These are phyloP conservation scores for Coreius guichenoti DNA, from an alignment of 2,797 vertebrate species.

Conservation along the genomic window DNA sequence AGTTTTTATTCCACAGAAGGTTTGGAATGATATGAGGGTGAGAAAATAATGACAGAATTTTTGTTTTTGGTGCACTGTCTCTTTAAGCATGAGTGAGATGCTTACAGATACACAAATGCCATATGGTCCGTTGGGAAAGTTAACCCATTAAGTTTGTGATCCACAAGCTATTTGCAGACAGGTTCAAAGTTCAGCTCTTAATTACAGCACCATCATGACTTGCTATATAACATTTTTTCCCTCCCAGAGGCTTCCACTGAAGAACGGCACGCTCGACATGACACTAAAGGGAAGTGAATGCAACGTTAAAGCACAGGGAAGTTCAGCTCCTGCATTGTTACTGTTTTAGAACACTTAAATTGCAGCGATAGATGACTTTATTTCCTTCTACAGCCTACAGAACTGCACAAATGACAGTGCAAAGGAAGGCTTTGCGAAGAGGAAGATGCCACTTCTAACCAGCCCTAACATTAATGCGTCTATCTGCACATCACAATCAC, in stretches of 20 bases:
- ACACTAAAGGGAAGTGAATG: conserved; percentile 21
- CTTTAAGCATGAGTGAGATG: not conserved
- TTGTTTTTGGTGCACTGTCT: not conserved
- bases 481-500: conserved; percentile 27
- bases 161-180: not conserved
- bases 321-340: not conserved
- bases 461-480: conserved; percentile 24
- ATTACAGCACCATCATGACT: not conserved
- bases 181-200: conserved; percentile 16
- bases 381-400: conserved; percentile 20
- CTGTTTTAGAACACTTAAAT: not conserved
- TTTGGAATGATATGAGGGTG: not conserved
- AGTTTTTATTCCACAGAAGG: no score
- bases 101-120: conserved; percentile 6
- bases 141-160: not conserved
- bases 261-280: not conserved
- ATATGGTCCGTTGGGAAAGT: not conserved
- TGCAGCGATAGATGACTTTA: not conserved
- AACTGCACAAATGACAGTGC: conserved; percentile 10
- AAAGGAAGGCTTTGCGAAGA: not conserved
- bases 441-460: not conserved
- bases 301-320: conserved; percentile 18
- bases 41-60: not conserved
- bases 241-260: not conserved
- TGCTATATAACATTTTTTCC: not conserved